phyloP scores from a whole-genome alignment of 2,797 vertebrate species.

The Paedocypris micromegethes region DNA sequence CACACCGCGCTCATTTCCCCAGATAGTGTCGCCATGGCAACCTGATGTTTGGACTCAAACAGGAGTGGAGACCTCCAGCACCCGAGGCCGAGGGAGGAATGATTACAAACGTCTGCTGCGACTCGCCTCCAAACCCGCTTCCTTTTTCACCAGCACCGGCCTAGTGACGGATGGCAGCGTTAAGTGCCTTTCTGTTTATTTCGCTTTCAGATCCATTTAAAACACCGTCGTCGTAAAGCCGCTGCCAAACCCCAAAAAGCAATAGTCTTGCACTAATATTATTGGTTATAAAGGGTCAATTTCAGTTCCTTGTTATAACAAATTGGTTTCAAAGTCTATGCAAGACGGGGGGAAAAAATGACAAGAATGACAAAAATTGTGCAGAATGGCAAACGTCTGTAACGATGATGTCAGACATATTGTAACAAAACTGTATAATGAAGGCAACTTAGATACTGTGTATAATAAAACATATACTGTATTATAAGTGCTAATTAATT shows the following conservation, averaged over 20 bases:
- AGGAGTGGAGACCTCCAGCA: conserved; percentile 19
- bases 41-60: conserved; percentile 21
- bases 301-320: background rate
- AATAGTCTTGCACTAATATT: background rate
- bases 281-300: background rate
- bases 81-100: background rate
- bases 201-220: background rate
- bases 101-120: conserved; percentile 26
- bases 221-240: background rate
- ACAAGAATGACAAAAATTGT: too few relatives aligned
- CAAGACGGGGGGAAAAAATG: background rate
- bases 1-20: conserved; percentile 14
- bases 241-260: background rate
- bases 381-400: too few relatives aligned
- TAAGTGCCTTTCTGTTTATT: background rate
- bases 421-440: too few relatives aligned
- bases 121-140: too few relatives aligned
- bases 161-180: too few relatives aligned
- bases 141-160: too few relatives aligned
- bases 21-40: conserved; percentile 28
- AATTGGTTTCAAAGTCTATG: background rate
- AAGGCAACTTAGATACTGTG: too few relatives aligned
- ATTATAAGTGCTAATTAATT: too few relatives aligned
- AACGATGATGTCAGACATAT: too few relatives aligned
- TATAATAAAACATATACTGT: too few relatives aligned